phyloP scores from a whole-genome alignment of 2,888 invertebrate genomes.

The Ctenicera cuprea region DNA sequence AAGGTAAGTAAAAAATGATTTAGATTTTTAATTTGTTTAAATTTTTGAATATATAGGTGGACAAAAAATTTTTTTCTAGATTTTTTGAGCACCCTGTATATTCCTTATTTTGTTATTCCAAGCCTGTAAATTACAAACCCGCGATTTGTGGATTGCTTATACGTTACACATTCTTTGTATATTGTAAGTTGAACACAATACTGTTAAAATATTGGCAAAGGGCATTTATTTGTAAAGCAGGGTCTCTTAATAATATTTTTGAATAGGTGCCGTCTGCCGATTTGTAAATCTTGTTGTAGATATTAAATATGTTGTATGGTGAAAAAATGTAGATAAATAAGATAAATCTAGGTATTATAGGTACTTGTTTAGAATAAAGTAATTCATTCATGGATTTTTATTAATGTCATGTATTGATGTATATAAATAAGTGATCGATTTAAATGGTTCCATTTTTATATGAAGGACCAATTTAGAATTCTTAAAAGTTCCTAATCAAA shows the following conservation, averaged over 20 bases:
- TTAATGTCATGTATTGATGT: slow-evolving; percentile 66
- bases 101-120: slow-evolving; percentile 23
- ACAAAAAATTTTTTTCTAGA: not conserved
- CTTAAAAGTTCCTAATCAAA: slow-evolving; percentile 68
- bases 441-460: slow-evolving; percentile 65
- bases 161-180: slow-evolving; percentile 5
- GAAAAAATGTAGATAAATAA: slow-evolving; percentile 60
- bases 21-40: not conserved
- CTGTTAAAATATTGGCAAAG: slow-evolving; percentile 62
- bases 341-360: slow-evolving; percentile 58
- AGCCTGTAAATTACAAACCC: slow-evolving; percentile 11
- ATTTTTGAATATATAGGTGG: not conserved
- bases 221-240: slow-evolving; percentile 72
- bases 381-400: slow-evolving; percentile 61
- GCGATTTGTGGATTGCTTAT: slow-evolving; percentile 28
- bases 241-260: slow-evolving; percentile 72
- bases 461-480: slow-evolving; percentile 71
- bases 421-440: slow-evolving; percentile 63
- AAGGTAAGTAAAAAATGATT: slow-evolving; percentile 30
- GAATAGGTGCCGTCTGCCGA: slow-evolving; percentile 69
- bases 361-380: slow-evolving; percentile 65
- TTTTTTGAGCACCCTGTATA: slow-evolving; percentile 13
- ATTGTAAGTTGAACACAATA: slow-evolving; percentile 37
- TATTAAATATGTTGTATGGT: slow-evolving; percentile 61
- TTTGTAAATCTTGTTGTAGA: slow-evolving; percentile 67